A percentile compares a stretch with the other conserved stretches of the same genome.
These are phyloP conservation scores for Epistrophe eligans DNA, from an alignment of 2,888 invertebrate genomes.

Conservation along the genomic window DNA sequence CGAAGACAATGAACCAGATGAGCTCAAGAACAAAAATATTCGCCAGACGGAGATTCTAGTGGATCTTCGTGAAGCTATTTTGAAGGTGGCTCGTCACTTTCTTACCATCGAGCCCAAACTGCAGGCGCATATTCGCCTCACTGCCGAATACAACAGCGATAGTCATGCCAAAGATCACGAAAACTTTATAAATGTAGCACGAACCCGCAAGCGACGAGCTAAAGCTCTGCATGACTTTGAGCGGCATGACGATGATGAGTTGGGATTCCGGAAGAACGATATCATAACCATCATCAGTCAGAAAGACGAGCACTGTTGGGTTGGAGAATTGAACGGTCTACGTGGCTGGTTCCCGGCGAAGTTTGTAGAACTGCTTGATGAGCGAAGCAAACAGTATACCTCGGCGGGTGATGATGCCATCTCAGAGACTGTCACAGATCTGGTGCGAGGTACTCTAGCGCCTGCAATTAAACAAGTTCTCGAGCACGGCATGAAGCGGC, in stretches of 20 bases:
- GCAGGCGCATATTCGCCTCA: slow-evolving; percentile 90
- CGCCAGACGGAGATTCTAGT: slow-evolving; percentile 99
- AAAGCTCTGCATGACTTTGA: slow-evolving; percentile 99
- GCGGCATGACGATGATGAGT: slow-evolving; percentile 98
- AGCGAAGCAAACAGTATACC: slow-evolving; percentile 95
- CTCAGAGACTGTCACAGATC: slow-evolving; percentile 97
- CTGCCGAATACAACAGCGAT: slow-evolving; percentile 97
- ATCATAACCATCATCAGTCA: slow-evolving; percentile 98
- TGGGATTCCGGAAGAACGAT: slow-evolving; percentile 99
- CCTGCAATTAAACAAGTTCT: slow-evolving; percentile 97
- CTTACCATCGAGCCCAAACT: slow-evolving; percentile 95
- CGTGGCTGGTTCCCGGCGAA: slow-evolving; percentile 99
- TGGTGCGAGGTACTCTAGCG: slow-evolving; percentile 96
- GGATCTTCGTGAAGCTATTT: slow-evolving; percentile 97
- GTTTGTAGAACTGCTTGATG: slow-evolving; percentile 97
- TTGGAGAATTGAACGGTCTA: slow-evolving; percentile 97
- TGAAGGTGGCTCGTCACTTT: slow-evolving; percentile 97
- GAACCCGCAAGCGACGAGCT: slow-evolving; percentile 94
- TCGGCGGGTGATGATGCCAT: slow-evolving; percentile 98
- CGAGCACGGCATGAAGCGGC: slow-evolving; percentile 96
- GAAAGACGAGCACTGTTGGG: slow-evolving; percentile 99
- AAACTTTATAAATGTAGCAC: slow-evolving; percentile 96
- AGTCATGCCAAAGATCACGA: slow-evolving; percentile 97
- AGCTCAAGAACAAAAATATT: slow-evolving; percentile 97
- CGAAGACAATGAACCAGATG: slow-evolving; percentile 88